These are phyloP conservation scores for Petrocephalus schoutedeni DNA, from an alignment of 2,797 vertebrate genomes.

Conservation along the genomic window DNA sequence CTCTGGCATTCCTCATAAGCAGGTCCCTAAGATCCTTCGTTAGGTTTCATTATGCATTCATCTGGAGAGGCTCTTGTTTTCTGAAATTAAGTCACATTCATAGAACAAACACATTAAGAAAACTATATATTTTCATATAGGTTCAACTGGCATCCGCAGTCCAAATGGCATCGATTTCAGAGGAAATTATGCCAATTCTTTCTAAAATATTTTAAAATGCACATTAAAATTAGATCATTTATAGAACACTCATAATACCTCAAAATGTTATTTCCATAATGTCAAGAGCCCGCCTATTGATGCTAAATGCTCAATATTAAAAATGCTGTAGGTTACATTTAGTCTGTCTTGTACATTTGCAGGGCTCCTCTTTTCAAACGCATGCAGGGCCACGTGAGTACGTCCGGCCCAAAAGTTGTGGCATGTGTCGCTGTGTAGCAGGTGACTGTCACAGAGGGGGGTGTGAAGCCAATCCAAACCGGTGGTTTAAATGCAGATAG, in stretches of 20 bases:
- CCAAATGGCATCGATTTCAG: background rate
- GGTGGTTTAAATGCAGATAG: constrained; percentile 1
- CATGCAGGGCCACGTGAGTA: background rate
- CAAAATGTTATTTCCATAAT: background rate
- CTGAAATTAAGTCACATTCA: background rate
- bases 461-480: background rate
- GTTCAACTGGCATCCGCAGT: background rate
- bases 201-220: background rate
- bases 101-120: background rate
- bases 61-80: constrained; percentile 53
- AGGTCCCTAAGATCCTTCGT: constrained; percentile 65
- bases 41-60: constrained; percentile 72
- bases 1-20: constrained; percentile 70
- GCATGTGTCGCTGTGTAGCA: background rate
- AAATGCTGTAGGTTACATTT: background rate
- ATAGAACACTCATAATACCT: background rate
- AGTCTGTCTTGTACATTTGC: background rate
- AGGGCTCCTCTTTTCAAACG: background rate
- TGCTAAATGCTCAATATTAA: background rate
- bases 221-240: background rate
- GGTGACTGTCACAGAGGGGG: background rate
- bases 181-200: background rate
- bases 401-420: background rate
- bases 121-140: background rate
- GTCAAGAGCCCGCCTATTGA: background rate